Conservation (phyloP, 2,888 invertebrate species). For the Coremacera marginata region DNA sequence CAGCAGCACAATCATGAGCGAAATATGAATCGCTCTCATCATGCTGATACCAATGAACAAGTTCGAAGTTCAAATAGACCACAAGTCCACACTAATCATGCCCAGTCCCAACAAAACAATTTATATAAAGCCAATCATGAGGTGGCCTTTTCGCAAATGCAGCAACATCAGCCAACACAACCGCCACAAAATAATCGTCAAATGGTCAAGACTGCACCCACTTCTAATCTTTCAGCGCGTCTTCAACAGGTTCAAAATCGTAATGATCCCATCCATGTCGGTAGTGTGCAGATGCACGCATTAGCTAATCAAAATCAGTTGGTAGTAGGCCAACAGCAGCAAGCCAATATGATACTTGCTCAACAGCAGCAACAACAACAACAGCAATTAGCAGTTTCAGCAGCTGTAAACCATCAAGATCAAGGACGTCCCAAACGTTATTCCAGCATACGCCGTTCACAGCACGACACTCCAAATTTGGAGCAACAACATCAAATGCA, state of each 20-base stretch:
- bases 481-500: constrained; percentile 41
- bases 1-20: constrained; percentile 40
- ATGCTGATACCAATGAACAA: constrained; percentile 6
- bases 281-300: constrained; percentile 69
- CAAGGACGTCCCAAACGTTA: constrained; percentile 75
- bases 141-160: constrained; percentile 34
- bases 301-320: constrained; percentile 62
- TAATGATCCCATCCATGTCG: constrained; percentile 68
- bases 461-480: constrained; percentile 56
- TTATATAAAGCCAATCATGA: constrained; percentile 28
- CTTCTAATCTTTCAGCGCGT: constrained; percentile 63
- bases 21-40: neutral
- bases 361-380: constrained; percentile 52
- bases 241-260: constrained; percentile 66
- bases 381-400: constrained; percentile 46
- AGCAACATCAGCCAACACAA: constrained; percentile 27
- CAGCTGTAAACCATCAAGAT: constrained; percentile 57
- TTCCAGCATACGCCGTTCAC: constrained; percentile 73
- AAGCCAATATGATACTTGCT: constrained; percentile 45
- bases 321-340: constrained; percentile 52
- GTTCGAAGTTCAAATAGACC: constrained; percentile 6
- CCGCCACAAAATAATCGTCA: constrained; percentile 37
- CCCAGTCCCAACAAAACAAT: neutral
- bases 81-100: neutral
- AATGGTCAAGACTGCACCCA: constrained; percentile 36